Conservation (phyloP, 2,888 invertebrate genomes). For the Himalopsyche tibetana region DNA sequence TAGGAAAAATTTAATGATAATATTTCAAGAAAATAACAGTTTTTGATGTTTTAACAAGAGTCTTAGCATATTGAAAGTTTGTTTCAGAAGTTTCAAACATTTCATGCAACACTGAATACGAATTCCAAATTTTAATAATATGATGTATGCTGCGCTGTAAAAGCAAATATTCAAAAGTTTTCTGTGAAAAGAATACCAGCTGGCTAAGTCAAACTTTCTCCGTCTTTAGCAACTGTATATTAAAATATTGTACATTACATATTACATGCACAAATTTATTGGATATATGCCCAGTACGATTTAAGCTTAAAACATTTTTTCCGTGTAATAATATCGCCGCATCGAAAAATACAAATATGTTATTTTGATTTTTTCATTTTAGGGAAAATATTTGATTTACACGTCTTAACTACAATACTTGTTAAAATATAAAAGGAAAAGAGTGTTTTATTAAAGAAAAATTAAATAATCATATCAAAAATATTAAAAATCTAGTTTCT, state of each 20-base stretch:
- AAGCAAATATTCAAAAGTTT: conserved; percentile 30
- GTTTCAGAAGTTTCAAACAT: conserved; percentile 6
- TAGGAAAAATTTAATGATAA: background rate
- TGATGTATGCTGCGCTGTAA: conserved; percentile 7
- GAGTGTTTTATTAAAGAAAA: no score
- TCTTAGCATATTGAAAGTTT: conserved; percentile 23
- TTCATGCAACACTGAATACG: conserved; percentile 34
- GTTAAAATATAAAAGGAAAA: no score
- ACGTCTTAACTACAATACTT: no score
- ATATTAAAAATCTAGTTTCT: no score
- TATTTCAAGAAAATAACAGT: background rate
- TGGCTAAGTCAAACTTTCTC: conserved; percentile 1
- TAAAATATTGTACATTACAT: background rate
- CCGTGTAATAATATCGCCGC: no score
- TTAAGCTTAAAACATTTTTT: no score
- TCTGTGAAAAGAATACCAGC: conserved; percentile 26
- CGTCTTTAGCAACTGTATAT: conserved; percentile 10
- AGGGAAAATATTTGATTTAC: no score
- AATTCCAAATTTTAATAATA: conserved; percentile 26
- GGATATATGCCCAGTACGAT: no score
- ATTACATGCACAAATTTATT: no score
- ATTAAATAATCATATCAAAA: no score
- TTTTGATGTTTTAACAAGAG: conserved; percentile 18
- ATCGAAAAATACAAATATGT: no score
- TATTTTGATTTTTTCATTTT: no score